These are phyloP conservation scores for Clanis bilineata DNA, from an alignment of 2,888 invertebrate species.

Conservation along the genomic window DNA sequence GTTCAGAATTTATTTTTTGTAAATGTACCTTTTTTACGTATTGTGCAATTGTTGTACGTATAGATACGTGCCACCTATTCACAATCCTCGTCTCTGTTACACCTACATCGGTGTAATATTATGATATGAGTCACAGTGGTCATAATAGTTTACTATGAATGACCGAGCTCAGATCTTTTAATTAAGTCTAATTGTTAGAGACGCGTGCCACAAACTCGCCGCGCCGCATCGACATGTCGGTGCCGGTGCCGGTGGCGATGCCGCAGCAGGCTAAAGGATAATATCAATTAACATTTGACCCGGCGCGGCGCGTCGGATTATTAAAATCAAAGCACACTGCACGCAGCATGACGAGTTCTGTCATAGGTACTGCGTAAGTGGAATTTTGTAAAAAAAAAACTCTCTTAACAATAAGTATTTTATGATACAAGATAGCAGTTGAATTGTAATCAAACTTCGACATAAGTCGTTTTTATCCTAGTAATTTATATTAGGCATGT, in stretches of 20 bases:
- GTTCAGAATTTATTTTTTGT: too few species aligned
- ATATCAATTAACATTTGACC: conserved; percentile 65
- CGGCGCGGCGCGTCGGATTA: conserved; percentile 46
- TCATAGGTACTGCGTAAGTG: background rate
- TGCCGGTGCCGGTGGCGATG: background rate
- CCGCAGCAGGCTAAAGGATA: conserved; percentile 38
- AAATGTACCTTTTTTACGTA: too few species aligned
- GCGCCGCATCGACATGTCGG: conserved; percentile 12
- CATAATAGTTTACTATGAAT: conserved; percentile 35
- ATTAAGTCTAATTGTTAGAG: conserved; percentile 59
- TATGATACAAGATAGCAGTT: background rate
- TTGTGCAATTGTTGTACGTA: too few species aligned
- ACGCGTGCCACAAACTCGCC: conserved; percentile 39
- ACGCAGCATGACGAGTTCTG: background rate
- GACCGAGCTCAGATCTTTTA: conserved; percentile 52
- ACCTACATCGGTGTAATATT: conserved; percentile 24
- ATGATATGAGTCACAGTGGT: conserved; percentile 35
- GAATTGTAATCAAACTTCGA: background rate
- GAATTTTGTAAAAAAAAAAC: background rate
- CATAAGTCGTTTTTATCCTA: background rate
- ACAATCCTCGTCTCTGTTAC: background rate
- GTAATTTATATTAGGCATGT: background rate
- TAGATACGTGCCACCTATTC: background rate
- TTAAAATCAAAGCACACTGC: conserved; percentile 48
- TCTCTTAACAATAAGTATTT: background rate